Evolutionary conservation across 2,113 vertebrate species (phyloP).

Genomic region (Brienomyrus brachyistius): DNA sequence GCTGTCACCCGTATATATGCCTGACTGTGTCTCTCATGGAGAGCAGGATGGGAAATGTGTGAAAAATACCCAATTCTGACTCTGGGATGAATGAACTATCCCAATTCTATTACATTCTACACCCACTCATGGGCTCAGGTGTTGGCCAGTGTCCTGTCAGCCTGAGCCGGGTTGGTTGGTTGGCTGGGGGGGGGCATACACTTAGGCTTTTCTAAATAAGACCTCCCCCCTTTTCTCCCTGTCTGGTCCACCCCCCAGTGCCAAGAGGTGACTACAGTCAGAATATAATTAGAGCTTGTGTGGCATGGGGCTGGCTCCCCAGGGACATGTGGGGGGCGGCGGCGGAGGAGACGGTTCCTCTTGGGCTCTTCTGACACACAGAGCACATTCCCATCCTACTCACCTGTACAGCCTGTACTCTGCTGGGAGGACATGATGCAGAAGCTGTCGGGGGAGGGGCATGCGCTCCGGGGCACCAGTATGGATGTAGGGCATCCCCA

Average conservation of each 20-base stretch:
- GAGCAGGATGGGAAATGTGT: not conserved
- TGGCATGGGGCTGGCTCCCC: conserved; percentile 14
- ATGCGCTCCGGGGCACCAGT: not conserved
- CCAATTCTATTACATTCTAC: not conserved
- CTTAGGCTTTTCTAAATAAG: conserved; percentile 90
- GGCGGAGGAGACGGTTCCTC: conserved; percentile 17
- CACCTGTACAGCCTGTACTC: not conserved
- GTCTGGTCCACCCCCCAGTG: conserved; percentile 27
- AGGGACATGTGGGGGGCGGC: conserved; percentile 5
- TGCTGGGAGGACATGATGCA: not conserved
- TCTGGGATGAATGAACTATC: not conserved
- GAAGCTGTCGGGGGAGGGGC: not conserved
- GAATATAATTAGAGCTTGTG: conserved; percentile 38
- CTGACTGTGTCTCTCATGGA: not conserved
- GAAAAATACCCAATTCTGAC: conserved; percentile 6
- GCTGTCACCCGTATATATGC: not conserved
- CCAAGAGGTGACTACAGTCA: conserved; percentile 60
- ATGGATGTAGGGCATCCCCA: no score
- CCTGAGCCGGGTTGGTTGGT: conserved; percentile 71
- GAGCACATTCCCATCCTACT: not conserved
- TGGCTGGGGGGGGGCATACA: conserved; percentile 60
- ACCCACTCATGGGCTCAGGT: not conserved
- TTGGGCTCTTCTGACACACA: not conserved
- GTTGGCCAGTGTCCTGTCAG: conserved; percentile 42
- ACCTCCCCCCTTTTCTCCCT: conserved; percentile 72